Evolutionary conservation across 2,888 invertebrate genomes (phyloP).

Genomic region (Aspidiotus destructor): DNA sequence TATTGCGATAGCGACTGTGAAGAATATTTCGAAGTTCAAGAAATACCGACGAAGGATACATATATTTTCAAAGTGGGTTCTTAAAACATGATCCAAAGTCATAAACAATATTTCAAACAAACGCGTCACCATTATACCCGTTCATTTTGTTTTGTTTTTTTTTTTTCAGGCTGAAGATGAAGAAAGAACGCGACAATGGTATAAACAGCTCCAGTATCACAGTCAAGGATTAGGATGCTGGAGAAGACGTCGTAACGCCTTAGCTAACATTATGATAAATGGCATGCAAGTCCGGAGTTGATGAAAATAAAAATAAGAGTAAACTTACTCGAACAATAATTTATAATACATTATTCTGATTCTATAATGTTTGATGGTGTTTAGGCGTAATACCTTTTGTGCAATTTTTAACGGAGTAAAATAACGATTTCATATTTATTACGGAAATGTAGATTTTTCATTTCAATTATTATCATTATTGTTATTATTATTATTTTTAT

Average conservation of each 20-base stretch:
- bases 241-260: constrained; percentile 80
- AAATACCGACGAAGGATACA: constrained; percentile 82
- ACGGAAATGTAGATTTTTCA: no score
- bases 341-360: no score
- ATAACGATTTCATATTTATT: no score
- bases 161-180: constrained; percentile 75
- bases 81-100: neutral
- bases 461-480: no score
- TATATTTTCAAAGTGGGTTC: constrained; percentile 78
- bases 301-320: neutral
- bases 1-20: constrained; percentile 78
- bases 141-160: constrained; percentile 11
- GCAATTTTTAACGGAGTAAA: no score
- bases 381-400: no score
- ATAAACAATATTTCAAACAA: constrained; percentile 6
- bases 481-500: no score
- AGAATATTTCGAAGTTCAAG: constrained; percentile 91
- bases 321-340: no score
- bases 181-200: constrained; percentile 78
- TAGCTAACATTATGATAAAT: constrained; percentile 96
- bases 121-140: neutral
- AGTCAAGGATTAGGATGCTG: constrained; percentile 86
- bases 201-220: constrained; percentile 78
- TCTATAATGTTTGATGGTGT: no score
- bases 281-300: constrained; percentile 44